Percentiles rank a stretch among this genome's conserved stretches.
These are phyloP conservation scores for Scomber scombrus DNA, from an alignment of 2,113 vertebrate species.

Conservation along the genomic window DNA sequence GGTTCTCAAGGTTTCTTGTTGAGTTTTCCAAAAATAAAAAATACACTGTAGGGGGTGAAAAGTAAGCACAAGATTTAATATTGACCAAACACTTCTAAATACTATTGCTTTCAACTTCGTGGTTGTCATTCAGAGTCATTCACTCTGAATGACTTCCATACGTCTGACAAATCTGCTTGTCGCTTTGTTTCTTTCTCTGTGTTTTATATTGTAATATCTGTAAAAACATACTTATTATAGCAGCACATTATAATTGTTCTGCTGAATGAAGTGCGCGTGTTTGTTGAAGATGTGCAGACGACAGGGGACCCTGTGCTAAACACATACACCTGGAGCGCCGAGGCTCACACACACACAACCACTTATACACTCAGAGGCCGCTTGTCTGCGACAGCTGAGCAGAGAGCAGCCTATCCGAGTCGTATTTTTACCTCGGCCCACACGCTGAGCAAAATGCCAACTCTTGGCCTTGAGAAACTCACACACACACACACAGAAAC, in stretches of 20 bases:
- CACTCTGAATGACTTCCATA: conserved; percentile 60
- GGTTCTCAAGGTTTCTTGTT: conserved; percentile 55
- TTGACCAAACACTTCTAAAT: conserved; percentile 54
- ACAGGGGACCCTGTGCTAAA: conserved; percentile 23
- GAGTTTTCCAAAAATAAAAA: conserved; percentile 68
- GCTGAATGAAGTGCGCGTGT: conserved; percentile 9
- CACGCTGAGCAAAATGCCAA: conserved; percentile 80
- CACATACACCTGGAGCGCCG: conserved; percentile 34
- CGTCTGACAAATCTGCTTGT: conserved; percentile 35
- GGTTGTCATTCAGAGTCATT: conserved; percentile 40
- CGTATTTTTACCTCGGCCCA: conserved; percentile 82
- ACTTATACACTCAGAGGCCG: conserved; percentile 18
- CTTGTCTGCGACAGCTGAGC: conserved; percentile 75
- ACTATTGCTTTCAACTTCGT: conserved; percentile 44
- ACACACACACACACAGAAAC: conserved; percentile 16
- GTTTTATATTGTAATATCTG: conserved; percentile 2
- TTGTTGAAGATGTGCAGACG: background rate
- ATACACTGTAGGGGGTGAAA: conserved; percentile 40
- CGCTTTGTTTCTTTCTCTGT: conserved; percentile 30
- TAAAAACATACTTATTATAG: background rate
- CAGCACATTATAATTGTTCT: background rate
- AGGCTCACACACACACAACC: background rate
- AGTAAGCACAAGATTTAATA: conserved; percentile 51
- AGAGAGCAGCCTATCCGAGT: conserved; percentile 62
- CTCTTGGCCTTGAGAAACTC: conserved; percentile 74